Evolutionary conservation across 2,113 vertebrate species (phyloP).

Genomic region (Stictonetta naevosa): DNA sequence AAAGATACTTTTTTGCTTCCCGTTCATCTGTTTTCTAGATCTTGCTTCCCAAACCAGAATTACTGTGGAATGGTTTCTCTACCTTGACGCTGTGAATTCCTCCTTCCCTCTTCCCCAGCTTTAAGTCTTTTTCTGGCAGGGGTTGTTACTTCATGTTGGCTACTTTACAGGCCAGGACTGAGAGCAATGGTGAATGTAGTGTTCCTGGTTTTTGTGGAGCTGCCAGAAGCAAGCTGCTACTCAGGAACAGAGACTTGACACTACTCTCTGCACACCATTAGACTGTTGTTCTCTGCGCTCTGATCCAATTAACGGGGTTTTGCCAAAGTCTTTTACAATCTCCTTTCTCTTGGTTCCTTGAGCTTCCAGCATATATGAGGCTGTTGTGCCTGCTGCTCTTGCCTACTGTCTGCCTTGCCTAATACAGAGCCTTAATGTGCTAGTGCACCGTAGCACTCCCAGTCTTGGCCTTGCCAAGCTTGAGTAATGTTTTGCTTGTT

Average conservation of each 20-base stretch:
- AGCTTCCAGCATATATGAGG: background rate
- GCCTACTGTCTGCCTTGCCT: background rate
- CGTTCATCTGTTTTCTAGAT: background rate
- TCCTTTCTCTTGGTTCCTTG: background rate
- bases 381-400: background rate
- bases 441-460: background rate
- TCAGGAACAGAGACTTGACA: background rate
- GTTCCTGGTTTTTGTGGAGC: constrained; percentile 17
- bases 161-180: background rate
- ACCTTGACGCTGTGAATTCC: background rate
- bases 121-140: background rate
- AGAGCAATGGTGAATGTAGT: background rate
- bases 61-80: background rate
- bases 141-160: background rate
- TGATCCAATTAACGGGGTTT: background rate
- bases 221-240: background rate
- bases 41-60: background rate
- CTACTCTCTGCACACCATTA: background rate
- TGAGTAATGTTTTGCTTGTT: background rate
- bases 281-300: background rate
- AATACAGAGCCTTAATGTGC: background rate
- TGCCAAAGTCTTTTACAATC: background rate
- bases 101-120: background rate
- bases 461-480: background rate
- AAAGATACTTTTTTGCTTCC: background rate